Conservation (phyloP, 1,140 invertebrate genomes). For the Heterodera carotae region DNA sequence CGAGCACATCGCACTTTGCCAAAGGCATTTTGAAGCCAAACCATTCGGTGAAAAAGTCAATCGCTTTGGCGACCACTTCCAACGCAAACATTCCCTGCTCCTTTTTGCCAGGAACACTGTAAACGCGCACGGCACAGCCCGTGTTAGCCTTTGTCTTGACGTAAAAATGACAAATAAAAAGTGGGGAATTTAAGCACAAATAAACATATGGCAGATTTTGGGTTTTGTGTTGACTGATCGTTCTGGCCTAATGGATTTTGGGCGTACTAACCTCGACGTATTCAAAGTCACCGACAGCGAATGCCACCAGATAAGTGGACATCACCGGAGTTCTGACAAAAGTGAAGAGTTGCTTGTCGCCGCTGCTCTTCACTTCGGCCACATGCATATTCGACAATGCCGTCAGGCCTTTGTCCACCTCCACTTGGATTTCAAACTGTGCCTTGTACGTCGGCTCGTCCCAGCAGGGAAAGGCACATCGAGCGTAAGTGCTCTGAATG, state of each 20-base stretch:
- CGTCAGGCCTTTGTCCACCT: conserved; percentile 53
- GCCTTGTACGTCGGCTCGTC: conserved; percentile 93
- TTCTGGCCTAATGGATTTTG: no score
- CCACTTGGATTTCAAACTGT: conserved; percentile 71
- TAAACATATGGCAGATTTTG: no score
- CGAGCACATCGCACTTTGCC: conserved; percentile 66
- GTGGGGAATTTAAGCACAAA: background rate
- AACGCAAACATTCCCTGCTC: conserved; percentile 80
- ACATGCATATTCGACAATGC: conserved; percentile 64
- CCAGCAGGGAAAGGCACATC: conserved; percentile 91
- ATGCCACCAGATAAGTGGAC: conserved; percentile 69
- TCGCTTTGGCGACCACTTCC: conserved; percentile 75
- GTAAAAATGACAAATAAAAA: conserved; percentile 34
- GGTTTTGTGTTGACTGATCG: no score
- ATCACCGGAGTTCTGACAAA: conserved; percentile 66
- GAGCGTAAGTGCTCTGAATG: conserved; percentile 69
- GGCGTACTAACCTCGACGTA: conserved; percentile 52
- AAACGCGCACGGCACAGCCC: conserved; percentile 73
- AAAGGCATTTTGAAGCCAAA: conserved; percentile 80
- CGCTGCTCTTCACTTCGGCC: conserved; percentile 39
- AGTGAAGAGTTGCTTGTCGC: conserved; percentile 66
- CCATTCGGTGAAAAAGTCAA: conserved; percentile 83
- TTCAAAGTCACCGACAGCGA: conserved; percentile 69
- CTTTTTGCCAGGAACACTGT: conserved; percentile 78
- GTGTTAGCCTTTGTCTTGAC: conserved; percentile 43